A percentile compares a stretch with the other conserved stretches of the same genome.
Evolutionary conservation across 2,113 vertebrate genomes (phyloP).

Genomic region (Menura novaehollandiae): DNA sequence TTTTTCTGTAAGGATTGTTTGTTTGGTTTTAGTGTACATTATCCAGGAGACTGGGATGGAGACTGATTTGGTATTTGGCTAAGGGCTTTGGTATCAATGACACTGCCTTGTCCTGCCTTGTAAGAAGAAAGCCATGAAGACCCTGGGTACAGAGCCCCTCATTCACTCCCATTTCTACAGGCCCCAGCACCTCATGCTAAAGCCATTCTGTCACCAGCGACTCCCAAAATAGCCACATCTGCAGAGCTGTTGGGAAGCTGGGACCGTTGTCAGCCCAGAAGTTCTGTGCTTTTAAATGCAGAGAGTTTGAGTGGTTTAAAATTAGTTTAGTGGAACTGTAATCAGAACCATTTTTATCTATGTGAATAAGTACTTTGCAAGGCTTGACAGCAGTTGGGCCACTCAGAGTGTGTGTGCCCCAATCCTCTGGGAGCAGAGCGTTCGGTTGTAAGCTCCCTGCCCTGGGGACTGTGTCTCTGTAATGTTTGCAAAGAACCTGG

Average conservation of each 20-base stretch:
- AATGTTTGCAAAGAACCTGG: background rate
- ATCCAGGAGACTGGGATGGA: background rate
- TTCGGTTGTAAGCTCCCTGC: background rate
- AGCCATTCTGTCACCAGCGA: background rate
- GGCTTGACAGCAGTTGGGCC: background rate
- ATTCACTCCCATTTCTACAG: background rate
- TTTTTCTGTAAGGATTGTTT: background rate
- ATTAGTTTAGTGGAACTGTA: background rate
- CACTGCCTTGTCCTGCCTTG: background rate
- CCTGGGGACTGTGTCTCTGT: background rate
- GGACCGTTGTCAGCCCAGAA: background rate
- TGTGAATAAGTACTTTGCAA: background rate
- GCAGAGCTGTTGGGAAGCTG: background rate
- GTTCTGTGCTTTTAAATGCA: background rate
- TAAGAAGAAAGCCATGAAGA: background rate
- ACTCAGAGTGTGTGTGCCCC: background rate
- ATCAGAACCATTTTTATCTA: background rate
- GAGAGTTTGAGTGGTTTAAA: constrained; percentile 11
- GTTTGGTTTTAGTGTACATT: background rate
- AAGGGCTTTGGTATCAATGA: background rate
- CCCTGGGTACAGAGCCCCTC: background rate
- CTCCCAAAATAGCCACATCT: background rate
- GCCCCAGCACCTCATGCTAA: background rate
- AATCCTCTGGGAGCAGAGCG: background rate
- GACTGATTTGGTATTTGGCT: background rate